Evolutionary conservation across 2,888 invertebrate species (phyloP).

Genomic region (Sinodicranocentrus sp.): DNA sequence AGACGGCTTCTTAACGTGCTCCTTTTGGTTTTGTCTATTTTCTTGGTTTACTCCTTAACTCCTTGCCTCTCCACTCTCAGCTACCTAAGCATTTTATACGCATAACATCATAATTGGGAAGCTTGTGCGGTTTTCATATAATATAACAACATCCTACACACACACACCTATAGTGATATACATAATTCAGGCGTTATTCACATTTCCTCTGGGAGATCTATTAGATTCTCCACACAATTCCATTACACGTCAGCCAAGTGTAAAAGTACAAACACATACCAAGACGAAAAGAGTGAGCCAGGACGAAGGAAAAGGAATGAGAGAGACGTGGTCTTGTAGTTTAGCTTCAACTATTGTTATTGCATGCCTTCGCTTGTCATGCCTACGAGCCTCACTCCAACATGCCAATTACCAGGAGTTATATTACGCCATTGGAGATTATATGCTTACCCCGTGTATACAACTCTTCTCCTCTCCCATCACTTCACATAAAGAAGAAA

Average conservation of each 20-base stretch:
- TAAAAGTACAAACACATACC: slow-evolving; percentile 26
- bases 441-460: slow-evolving; percentile 29
- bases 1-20: slow-evolving; percentile 61
- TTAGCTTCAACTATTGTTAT: slow-evolving; percentile 35
- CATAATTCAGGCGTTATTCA: slow-evolving; percentile 24
- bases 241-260: slow-evolving; percentile 51
- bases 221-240: slow-evolving; percentile 52
- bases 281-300: background rate
- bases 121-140: slow-evolving; percentile 55
- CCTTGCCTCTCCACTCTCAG: slow-evolving; percentile 11
- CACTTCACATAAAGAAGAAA: slow-evolving; percentile 33
- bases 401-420: slow-evolving; percentile 63
- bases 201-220: slow-evolving; percentile 47
- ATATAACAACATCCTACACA: background rate
- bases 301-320: background rate
- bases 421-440: slow-evolving; percentile 55
- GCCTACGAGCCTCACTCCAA: slow-evolving; percentile 46
- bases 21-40: slow-evolving; percentile 28
- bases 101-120: slow-evolving; percentile 63
- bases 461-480: slow-evolving; percentile 1
- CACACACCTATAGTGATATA: background rate
- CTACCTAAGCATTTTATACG: slow-evolving; percentile 49
- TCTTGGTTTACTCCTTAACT: slow-evolving; percentile 24
- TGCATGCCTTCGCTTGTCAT: slow-evolving; percentile 57
- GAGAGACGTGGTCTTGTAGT: slow-evolving; percentile 24